Evolutionary conservation across 2,888 invertebrate species (phyloP).

Genomic region (Nephrotoma flavescens): DNA sequence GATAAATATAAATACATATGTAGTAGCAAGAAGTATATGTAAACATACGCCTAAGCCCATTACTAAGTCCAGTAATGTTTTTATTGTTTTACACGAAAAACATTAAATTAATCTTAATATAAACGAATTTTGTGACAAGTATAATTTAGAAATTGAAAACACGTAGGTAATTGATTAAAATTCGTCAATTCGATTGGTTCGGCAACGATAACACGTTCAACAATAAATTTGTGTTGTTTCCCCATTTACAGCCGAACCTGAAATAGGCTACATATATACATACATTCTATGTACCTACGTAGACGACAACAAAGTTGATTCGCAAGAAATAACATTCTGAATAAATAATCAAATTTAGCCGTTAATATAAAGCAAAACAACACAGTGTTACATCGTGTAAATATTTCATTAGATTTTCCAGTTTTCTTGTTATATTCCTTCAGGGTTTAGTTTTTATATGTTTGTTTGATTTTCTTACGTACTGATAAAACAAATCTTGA

Average conservation of each 20-base stretch:
- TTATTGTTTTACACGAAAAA: not conserved
- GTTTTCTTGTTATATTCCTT: not conserved
- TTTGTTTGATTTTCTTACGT: not conserved
- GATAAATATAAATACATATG: too few species aligned
- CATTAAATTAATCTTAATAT: not conserved
- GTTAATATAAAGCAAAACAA: not conserved
- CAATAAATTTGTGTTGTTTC: not conserved
- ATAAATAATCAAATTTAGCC: not conserved
- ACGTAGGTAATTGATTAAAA: too few species aligned
- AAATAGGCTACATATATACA: not conserved
- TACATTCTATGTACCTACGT: not conserved
- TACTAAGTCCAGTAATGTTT: too few species aligned
- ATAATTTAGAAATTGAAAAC: too few species aligned
- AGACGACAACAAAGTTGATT: too few species aligned
- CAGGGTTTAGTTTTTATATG: not conserved
- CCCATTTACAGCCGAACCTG: not conserved
- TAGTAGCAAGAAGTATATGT: too few species aligned
- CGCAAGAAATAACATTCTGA: not conserved
- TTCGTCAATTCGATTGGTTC: too few species aligned
- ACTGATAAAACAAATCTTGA: not conserved
- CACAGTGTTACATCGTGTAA: not conserved
- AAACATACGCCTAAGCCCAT: too few species aligned
- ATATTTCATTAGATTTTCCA: not conserved
- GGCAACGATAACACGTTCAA: too few species aligned
- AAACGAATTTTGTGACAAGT: not conserved